Evolutionary conservation across 2,113 vertebrate genomes (phyloP).

Genomic region (Antechinus stuartii): DNA sequence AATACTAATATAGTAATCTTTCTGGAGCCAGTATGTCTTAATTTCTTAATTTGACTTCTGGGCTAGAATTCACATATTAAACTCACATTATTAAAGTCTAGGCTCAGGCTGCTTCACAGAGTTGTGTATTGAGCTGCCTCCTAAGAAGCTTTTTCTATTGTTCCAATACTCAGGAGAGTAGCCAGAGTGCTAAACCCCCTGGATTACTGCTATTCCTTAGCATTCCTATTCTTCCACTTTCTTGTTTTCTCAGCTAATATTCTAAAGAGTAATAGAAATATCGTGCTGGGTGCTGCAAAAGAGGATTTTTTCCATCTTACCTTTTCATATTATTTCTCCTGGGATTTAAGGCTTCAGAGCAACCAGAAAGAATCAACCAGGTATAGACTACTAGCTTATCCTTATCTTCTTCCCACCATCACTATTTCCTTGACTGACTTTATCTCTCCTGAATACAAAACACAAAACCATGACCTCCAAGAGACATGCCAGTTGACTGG

Average conservation of each 20-base stretch:
- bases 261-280: not conserved
- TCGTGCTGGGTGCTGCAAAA: not conserved
- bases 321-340: not conserved
- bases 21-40: not conserved
- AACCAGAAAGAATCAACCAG: not conserved
- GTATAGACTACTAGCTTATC: not conserved
- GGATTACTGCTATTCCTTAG: not conserved
- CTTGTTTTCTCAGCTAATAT: not conserved
- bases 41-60: not conserved
- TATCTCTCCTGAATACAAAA: not conserved
- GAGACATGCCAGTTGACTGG: not conserved
- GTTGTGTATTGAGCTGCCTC: not conserved
- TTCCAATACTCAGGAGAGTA: not conserved
- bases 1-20: not conserved
- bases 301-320: not conserved
- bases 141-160: not conserved
- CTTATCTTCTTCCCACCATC: not conserved
- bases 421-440: not conserved
- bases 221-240: not conserved
- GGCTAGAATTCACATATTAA: not conserved
- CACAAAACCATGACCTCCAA: not conserved
- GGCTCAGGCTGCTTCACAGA: not conserved
- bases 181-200: not conserved
- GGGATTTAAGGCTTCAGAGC: not conserved
- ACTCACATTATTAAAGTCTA: not conserved